phyloP scores from a whole-genome alignment of 2,888 invertebrate genomes.

The Atrina japonica region DNA sequence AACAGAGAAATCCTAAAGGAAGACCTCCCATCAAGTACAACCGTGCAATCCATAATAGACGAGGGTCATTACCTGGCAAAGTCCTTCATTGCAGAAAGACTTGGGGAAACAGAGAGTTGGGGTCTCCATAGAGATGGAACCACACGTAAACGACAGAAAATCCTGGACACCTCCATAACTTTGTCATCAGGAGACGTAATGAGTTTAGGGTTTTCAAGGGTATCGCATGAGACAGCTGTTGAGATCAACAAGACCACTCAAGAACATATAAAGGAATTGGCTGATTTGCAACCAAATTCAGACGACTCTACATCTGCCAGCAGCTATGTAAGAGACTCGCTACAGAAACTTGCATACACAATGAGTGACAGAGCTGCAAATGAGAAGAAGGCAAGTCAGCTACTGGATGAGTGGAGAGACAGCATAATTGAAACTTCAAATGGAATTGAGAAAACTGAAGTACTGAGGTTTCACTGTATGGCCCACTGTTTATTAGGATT shows the following conservation, averaged over 20 bases:
- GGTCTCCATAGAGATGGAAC: constrained; percentile 17
- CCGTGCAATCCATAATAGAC: constrained; percentile 36
- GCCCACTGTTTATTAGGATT: constrained; percentile 46
- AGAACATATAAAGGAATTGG: constrained; percentile 2
- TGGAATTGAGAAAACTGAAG: not conserved
- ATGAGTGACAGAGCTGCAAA: constrained; percentile 36
- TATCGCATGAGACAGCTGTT: not conserved
- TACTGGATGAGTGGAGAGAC: constrained; percentile 31
- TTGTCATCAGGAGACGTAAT: constrained; percentile 11
- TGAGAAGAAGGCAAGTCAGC: constrained; percentile 23
- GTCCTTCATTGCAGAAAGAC: not conserved
- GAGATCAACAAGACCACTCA: not conserved
- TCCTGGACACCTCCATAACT: constrained; percentile 11
- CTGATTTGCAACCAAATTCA: not conserved
- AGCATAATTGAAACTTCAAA: not conserved
- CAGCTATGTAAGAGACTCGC: constrained; percentile 7
- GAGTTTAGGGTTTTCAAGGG: not conserved
- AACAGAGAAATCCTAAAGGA: constrained; percentile 16
- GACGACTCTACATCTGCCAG: not conserved
- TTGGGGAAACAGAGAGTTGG: not conserved
- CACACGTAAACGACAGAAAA: constrained; percentile 4
- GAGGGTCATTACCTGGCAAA: constrained; percentile 8
- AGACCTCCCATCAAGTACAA: constrained; percentile 22
- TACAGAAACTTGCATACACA: constrained; percentile 25
- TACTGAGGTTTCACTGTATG: constrained; percentile 42